These are phyloP conservation scores for Acyrthosiphon pisum DNA, from an alignment of 1,140 invertebrate genomes.

Conservation along the genomic window DNA sequence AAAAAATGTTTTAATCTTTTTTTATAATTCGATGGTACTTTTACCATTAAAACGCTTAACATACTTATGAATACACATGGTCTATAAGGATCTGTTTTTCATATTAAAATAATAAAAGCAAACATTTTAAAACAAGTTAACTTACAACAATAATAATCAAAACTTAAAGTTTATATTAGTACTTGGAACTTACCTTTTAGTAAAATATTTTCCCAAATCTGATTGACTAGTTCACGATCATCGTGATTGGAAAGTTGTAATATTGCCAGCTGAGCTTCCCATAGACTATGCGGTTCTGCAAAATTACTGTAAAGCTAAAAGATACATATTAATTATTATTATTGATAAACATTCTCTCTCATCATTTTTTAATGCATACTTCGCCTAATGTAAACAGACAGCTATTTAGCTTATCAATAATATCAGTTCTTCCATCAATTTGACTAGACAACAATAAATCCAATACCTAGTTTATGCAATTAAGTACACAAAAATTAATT, in stretches of 20 bases:
- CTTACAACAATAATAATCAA: background rate
- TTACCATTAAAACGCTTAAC: too few relatives aligned
- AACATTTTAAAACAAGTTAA: background rate
- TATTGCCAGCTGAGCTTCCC: conserved; percentile 86
- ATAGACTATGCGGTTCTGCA: conserved; percentile 79
- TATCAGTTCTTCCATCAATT: conserved; percentile 25
- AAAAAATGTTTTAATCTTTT: background rate
- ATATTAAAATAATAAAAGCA: too few relatives aligned
- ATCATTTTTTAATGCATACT: conserved; percentile 59
- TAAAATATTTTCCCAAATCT: conserved; percentile 81
- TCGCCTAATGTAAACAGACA: conserved; percentile 68
- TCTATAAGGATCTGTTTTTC: too few relatives aligned
- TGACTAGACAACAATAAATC: conserved; percentile 40
- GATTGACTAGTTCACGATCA: conserved; percentile 76
- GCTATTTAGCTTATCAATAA: conserved; percentile 66
- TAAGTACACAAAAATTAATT: background rate
- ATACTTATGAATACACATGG: too few relatives aligned
- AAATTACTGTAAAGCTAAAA: conserved; percentile 82
- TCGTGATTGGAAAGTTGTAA: conserved; percentile 81
- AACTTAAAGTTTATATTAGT: background rate
- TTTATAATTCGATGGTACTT: background rate
- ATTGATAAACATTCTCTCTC: background rate
- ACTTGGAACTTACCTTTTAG: conserved; percentile 64
- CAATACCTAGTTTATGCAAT: conserved; percentile 26
- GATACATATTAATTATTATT: conserved; percentile 45